Percentiles rank a stretch among this genome's conserved stretches.
Evolutionary conservation across 2,113 vertebrate genomes (phyloP).

Genomic region (Micronycteris hirsuta): DNA sequence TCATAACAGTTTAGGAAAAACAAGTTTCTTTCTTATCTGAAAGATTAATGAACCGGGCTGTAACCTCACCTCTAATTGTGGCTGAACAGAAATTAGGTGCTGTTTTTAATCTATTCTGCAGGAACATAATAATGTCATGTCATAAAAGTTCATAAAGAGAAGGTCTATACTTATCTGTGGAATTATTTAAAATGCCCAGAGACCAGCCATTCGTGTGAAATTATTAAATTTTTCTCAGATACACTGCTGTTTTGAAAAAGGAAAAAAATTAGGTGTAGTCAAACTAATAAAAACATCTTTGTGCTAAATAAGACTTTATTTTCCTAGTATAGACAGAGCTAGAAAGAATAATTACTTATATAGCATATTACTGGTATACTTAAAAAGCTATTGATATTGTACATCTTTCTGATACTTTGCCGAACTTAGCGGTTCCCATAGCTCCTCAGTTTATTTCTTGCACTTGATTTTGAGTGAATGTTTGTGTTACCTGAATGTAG

Average conservation of each 20-base stretch:
- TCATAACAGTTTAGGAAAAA: slow-evolving; percentile 41
- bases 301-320: neutral
- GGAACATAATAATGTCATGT: slow-evolving; percentile 43
- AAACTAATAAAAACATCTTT: slow-evolving; percentile 17
- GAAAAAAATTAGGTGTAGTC: neutral
- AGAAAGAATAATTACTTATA: neutral
- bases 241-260: neutral
- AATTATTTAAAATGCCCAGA: slow-evolving; percentile 52
- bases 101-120: slow-evolving; percentile 63
- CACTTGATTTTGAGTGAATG: neutral
- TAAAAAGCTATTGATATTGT: neutral
- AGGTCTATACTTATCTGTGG: neutral
- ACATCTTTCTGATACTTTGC: neutral
- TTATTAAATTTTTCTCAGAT: slow-evolving; percentile 8
- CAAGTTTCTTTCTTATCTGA: slow-evolving; percentile 61
- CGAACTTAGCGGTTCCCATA: neutral
- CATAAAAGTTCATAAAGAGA: slow-evolving; percentile 57
- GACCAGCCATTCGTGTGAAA: neutral
- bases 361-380: neutral
- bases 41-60: slow-evolving; percentile 56
- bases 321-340: neutral
- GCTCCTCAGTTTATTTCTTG: neutral
- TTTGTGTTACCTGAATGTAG: neutral
- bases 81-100: slow-evolving; percentile 62
- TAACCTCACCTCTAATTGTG: slow-evolving; percentile 63